These are phyloP conservation scores for Pseudois nayaur DNA, from an alignment of 2,113 vertebrate genomes.

Conservation along the genomic window DNA sequence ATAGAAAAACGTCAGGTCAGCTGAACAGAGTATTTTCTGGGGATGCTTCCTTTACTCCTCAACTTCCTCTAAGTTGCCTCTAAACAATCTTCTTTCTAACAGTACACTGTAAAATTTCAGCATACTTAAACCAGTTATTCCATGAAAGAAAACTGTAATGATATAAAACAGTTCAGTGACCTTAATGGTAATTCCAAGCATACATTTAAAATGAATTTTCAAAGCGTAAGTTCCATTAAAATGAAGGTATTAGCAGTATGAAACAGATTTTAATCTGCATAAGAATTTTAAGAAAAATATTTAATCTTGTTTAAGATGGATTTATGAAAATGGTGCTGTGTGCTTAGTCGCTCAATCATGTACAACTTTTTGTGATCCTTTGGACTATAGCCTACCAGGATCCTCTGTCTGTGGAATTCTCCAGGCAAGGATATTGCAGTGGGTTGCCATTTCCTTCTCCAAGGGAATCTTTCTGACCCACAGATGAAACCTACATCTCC, in stretches of 20 bases:
- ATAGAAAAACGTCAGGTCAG: neutral
- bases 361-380: neutral
- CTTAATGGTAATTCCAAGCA: neutral
- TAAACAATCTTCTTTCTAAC: neutral
- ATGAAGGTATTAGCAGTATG: neutral
- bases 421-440: neutral
- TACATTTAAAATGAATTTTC: neutral
- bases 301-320: neutral
- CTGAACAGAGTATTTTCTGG: neutral
- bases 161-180: neutral
- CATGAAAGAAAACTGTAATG: neutral
- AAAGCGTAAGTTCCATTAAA: neutral
- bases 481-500: neutral
- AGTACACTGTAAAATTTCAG: neutral
- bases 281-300: neutral
- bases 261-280: neutral
- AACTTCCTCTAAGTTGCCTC: neutral
- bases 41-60: neutral
- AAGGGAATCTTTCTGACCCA: neutral
- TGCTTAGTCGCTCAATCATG: rapidly evolving
- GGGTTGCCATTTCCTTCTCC: neutral
- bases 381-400: neutral
- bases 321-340: neutral
- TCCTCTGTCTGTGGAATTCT: neutral
- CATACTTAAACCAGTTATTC: neutral